Evolutionary conservation across 2,113 vertebrate genomes (phyloP), one percentile per base, ranked within the genome.

Genomic region (Solea solea): DNA sequence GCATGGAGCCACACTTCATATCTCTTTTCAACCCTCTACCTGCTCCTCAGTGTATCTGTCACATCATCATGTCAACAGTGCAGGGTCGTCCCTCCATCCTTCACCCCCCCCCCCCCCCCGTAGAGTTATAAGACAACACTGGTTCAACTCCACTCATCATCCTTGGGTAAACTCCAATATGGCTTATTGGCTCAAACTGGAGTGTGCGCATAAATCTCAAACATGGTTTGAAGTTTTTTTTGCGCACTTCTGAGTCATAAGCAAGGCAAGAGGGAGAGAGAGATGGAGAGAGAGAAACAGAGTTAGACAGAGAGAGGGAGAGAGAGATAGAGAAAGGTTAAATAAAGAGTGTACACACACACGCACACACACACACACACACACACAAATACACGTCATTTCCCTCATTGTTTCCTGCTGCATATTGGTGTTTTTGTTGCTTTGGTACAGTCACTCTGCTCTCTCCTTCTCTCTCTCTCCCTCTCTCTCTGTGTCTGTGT

Each of bases 221-320:
- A 74, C 51, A 69, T 41, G 50, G 74, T 72, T 62, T 53, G 61
- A 84, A 73, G 65, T 82, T 85, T 83, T 72, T 79, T 83, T 72
- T 79, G 76, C 69, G 80, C 84, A 86, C 76, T 66, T 85, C 84
- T 91, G 89, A 91, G 81, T 92, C 86, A 91, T 90, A 72, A 69
- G 73, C 16, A 6, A 44, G 44, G 39, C 1, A 15, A 9, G 27
- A 44, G 57, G 3, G 14, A 44, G 45, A 54, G 15, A 52, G 45
- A 64, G 56, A 12, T 39, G 42, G n/a, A 11, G 39, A 61, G 52
- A 42, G 16, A 55, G 9, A 7, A 40, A 21, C 59, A 60, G 53
- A 68, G 64, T 46, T 52, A 11, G 65, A 76, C 53, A 52, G 45
- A 64, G 56, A 12, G 42, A 48, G n/a, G 9, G 39, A 61, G 52